Conservation (phyloP, 1,140 invertebrate genomes). For the Vollenhovia emeryi region DNA sequence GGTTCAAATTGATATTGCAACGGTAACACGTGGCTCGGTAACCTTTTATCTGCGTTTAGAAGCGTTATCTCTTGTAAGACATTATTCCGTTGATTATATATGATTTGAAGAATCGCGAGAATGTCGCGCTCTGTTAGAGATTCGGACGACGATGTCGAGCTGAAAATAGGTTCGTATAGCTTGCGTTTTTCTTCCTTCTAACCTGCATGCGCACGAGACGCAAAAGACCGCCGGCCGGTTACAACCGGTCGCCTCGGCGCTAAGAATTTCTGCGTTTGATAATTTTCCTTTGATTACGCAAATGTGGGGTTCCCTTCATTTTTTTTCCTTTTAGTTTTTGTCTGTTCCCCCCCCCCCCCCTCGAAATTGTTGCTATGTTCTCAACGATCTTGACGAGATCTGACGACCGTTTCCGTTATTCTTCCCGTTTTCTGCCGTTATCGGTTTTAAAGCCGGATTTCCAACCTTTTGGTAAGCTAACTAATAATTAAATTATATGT, state of each 20-base stretch:
- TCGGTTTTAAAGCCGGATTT: no score
- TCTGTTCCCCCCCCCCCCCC: background rate
- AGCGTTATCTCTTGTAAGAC: background rate
- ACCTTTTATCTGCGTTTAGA: background rate
- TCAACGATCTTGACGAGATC: background rate
- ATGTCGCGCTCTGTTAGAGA: slow-evolving; percentile 73
- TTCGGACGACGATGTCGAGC: slow-evolving; percentile 71
- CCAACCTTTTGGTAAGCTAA: no score
- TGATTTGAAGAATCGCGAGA: slow-evolving; percentile 15
- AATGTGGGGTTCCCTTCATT: background rate
- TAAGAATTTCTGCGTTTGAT: background rate
- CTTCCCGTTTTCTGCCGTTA: background rate
- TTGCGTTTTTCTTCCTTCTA: slow-evolving; percentile 44
- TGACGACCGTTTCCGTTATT: no score
- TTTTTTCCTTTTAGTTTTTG: background rate
- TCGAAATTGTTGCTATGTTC: background rate
- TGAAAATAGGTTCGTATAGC: slow-evolving; percentile 69
- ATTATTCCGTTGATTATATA: background rate
- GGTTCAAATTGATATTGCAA: slow-evolving; percentile 8
- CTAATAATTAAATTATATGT: no score
- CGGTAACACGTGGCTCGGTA: slow-evolving; percentile 55
- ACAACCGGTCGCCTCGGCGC: slow-evolving; percentile 53
- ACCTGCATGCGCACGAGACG: slow-evolving; percentile 22
- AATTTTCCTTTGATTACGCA: background rate
- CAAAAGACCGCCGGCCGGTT: background rate